These are phyloP conservation scores for Fopius arisanus DNA, from an alignment of 1,140 invertebrate species.

Conservation along the genomic window DNA sequence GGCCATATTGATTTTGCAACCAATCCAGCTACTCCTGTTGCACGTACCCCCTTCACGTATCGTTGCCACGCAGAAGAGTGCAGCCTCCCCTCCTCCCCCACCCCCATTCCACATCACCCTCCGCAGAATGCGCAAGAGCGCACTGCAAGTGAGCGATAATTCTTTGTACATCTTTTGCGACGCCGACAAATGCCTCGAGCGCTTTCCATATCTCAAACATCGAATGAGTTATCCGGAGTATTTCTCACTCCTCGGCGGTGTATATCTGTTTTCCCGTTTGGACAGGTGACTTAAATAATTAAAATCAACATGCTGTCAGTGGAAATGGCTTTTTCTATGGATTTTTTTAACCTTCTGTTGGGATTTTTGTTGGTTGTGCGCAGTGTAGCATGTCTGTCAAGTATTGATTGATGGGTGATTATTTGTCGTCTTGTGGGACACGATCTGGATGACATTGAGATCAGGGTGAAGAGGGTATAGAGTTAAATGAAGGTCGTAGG, in stretches of 20 bases:
- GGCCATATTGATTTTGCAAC: conserved; percentile 44
- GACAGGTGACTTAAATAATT: conserved; percentile 10
- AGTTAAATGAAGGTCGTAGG: too few relatives aligned
- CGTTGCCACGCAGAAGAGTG: neutral
- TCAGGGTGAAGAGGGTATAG: too few relatives aligned
- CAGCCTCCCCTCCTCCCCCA: neutral
- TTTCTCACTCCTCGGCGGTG: conserved; percentile 36
- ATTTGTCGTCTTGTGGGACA: too few relatives aligned
- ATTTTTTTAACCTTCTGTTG: too few relatives aligned
- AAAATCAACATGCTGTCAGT: conserved; percentile 9
- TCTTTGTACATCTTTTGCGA: conserved; percentile 34
- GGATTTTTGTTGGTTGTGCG: too few relatives aligned
- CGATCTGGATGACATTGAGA: too few relatives aligned
- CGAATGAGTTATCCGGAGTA: conserved; percentile 38
- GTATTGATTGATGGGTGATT: neutral
- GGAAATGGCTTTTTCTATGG: neutral
- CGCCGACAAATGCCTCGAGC: conserved; percentile 34
- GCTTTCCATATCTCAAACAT: conserved; percentile 37
- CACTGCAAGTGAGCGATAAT: conserved; percentile 39
- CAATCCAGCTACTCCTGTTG: conserved; percentile 26
- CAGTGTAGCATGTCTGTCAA: neutral
- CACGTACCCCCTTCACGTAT: neutral
- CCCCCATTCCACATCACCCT: neutral
- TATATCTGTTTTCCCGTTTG: neutral
- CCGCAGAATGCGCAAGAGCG: neutral